Percentiles rank a stretch among this genome's conserved stretches.
Evolutionary conservation across 2,113 vertebrate species (phyloP).

Genomic region (Poecile atricapillus): DNA sequence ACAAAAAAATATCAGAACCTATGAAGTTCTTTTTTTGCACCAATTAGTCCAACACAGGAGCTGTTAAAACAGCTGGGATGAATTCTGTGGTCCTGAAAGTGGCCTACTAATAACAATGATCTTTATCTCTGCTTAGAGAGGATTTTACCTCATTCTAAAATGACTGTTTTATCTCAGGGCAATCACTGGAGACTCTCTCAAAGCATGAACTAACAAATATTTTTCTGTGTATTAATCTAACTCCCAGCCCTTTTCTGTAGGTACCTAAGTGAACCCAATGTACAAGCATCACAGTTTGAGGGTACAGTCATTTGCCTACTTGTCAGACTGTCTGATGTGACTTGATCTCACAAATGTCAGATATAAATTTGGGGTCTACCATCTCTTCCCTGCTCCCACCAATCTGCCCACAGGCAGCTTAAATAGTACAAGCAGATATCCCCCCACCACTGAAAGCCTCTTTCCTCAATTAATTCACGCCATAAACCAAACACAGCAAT

Average conservation of each 20-base stretch:
- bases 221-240: neutral
- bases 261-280: neutral
- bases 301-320: neutral
- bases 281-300: neutral
- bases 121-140: neutral
- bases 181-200: neutral
- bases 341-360: neutral
- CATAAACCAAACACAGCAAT: neutral
- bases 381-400: neutral
- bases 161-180: neutral
- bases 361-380: neutral
- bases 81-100: neutral
- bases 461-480: neutral
- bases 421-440: accelerated
- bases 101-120: neutral
- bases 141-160: neutral
- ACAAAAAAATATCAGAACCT: neutral
- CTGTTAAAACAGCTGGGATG: neutral
- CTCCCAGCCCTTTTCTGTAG: neutral
- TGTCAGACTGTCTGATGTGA: neutral
- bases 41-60: neutral
- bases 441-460: neutral
- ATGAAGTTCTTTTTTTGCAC: neutral
- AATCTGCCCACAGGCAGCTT: neutral
- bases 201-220: neutral